phyloP scores from a whole-genome alignment of 2,797 vertebrate genomes.

The Octomys mimax region DNA sequence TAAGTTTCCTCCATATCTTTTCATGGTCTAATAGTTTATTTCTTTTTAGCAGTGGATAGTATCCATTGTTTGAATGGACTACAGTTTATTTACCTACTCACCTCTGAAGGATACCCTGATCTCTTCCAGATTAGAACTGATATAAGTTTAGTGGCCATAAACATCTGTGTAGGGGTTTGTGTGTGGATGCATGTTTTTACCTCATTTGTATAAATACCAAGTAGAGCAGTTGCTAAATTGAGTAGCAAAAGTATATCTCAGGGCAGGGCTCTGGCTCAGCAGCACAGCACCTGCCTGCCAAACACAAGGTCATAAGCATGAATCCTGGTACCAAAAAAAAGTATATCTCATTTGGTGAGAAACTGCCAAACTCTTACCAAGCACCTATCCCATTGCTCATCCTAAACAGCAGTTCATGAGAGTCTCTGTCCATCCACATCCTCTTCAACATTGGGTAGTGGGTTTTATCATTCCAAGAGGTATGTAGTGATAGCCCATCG shows the following conservation, averaged over 20 bases:
- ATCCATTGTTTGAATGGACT: not conserved
- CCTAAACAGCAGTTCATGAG: not conserved
- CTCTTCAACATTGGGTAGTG: not conserved
- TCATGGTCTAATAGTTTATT: not conserved
- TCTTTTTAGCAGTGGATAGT: slow-evolving; percentile 5
- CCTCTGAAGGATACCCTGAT: not conserved
- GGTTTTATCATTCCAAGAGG: not conserved
- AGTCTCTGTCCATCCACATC: too few relatives aligned
- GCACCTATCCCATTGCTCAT: not conserved
- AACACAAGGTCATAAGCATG: too few relatives aligned
- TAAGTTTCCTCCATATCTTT: not conserved
- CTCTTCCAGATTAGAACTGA: not conserved
- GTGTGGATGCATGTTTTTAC: not conserved
- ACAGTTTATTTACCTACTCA: not conserved
- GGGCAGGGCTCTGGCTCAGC: too few relatives aligned
- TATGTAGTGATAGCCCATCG: not conserved
- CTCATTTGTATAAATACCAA: not conserved
- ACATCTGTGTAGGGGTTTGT: not conserved
- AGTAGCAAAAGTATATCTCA: not conserved
- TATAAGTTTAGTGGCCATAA: not conserved
- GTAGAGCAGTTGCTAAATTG: not conserved
- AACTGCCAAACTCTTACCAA: not conserved
- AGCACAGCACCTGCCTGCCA: too few relatives aligned
- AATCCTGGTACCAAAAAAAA: not conserved
- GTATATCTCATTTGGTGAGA: not conserved